Conservation (phyloP, 2,888 invertebrate genomes). For the Ochropleura leucogaster region DNA sequence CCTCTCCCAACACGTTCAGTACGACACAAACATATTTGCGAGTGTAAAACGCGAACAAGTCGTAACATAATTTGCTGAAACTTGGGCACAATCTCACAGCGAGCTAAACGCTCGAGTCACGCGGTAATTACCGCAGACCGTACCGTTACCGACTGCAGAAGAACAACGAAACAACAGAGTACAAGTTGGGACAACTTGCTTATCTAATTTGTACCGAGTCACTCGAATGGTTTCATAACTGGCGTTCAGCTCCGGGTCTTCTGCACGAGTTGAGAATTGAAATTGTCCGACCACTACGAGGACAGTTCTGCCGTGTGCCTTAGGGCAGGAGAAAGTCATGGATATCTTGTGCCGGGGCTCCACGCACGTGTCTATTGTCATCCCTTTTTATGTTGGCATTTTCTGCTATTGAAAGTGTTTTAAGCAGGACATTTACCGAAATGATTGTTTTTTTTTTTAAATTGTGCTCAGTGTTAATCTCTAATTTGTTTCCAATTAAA, state of each 20-base stretch:
- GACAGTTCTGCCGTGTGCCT: background rate
- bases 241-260: background rate
- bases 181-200: slow-evolving; percentile 4
- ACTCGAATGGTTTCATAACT: background rate
- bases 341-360: background rate
- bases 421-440: too few species aligned
- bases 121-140: slow-evolving; percentile 42
- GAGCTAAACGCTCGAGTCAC: slow-evolving; percentile 47
- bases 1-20: background rate
- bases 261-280: background rate
- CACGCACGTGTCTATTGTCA: background rate
- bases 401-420: too few species aligned
- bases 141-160: slow-evolving; percentile 26
- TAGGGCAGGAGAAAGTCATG: background rate
- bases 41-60: slow-evolving; percentile 42
- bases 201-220: background rate
- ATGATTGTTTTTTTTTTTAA: too few species aligned
- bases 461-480: too few species aligned
- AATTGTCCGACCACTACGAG: background rate
- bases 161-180: slow-evolving; percentile 13
- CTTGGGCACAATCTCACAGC: slow-evolving; percentile 55
- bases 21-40: slow-evolving; percentile 29
- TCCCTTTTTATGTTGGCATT: background rate
- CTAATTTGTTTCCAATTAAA: too few species aligned
- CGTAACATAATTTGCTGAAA: slow-evolving; percentile 54